These are phyloP conservation scores for Balearica regulorum DNA, from an alignment of 2,797 vertebrate species.

Conservation along the genomic window DNA sequence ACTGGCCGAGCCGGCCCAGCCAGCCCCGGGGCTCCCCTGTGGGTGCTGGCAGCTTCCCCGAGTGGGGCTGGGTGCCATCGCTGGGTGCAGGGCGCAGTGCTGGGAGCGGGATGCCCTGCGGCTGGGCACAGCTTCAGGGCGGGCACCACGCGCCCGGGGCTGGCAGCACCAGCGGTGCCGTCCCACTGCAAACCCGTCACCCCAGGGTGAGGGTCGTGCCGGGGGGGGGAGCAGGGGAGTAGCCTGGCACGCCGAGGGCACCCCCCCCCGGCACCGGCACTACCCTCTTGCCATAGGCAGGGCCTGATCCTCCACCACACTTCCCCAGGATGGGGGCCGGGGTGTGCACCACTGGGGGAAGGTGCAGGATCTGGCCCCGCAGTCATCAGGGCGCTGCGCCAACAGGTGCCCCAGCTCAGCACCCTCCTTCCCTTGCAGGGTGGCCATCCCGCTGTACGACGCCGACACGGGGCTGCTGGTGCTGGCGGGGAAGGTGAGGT, in stretches of 20 bases:
- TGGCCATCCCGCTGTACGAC: constrained; percentile 85
- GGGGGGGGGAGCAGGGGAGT: background rate
- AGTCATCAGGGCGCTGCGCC: accelerated
- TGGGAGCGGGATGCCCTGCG: accelerated
- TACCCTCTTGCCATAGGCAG: background rate
- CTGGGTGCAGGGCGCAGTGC: background rate
- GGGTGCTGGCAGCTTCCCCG: accelerated
- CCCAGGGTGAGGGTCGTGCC: background rate
- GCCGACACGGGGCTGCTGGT: constrained; percentile 85
- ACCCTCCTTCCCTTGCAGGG: constrained; percentile 66
- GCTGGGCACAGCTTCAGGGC: background rate
- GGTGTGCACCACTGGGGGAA: background rate
- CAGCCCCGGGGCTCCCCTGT: background rate
- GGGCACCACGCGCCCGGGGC: accelerated
- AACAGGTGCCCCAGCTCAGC: accelerated
- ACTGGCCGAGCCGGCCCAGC: background rate
- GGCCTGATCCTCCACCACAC: background rate
- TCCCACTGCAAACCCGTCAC: background rate
- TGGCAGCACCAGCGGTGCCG: background rate
- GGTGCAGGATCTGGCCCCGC: background rate
- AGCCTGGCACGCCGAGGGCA: background rate
- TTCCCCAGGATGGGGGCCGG: accelerated
- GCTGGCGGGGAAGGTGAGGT: constrained; percentile 86
- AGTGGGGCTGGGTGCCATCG: accelerated
- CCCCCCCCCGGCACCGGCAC: accelerated